Evolutionary conservation across 2,797 vertebrate species (phyloP), one percentile per base, ranked within the genome.

Genomic region (Eptatretus atami): DNA sequence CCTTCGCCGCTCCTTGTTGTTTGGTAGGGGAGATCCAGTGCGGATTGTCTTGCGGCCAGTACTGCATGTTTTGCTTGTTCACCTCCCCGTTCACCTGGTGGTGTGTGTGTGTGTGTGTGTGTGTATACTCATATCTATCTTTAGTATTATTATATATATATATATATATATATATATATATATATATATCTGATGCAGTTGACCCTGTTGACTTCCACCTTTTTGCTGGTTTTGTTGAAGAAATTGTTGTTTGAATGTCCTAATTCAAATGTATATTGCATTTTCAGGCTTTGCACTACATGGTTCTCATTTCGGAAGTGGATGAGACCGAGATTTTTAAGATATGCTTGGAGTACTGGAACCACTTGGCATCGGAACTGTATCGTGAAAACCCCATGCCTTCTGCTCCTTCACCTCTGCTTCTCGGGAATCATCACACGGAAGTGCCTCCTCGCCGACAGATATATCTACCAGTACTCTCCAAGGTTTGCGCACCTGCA

Each of bases 301-400:
- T 94, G 87, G 72, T 95, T 66, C 65, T 95, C 75, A 86, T 95
- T 63, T 94, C 86, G 11, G 86, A 95, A 76, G 86, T 95, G 65
- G 87, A 95, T 71, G 87, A 95, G 76, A 95, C 86, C 0, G 87
- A 95, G 76, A 94, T 95, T 69, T 95, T 95, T 68, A 95, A 95
- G 73, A 95, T 93, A 65, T 95, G 87, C 67, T 75, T 95, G 65
- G 87, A 95, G 68, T 95, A 95, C 71, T 95, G 87, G 87, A 95
- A 95, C 76, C 87, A 95, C 67, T 73, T 95, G 72, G 86, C 86
- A 52, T 83, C 87, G 64, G 87, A 95, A 73, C 81, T 95, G 2
- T 95, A 95, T 71, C 79, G 87, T 70, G 87, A 95, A 67, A 90
- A 82, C 71, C 87, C 87, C 0, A 93, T 95, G 71, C 87, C 86